Base-by-base conservation (phyloP, 1,140 invertebrate species). In the Caerostris darwini region DNA sequence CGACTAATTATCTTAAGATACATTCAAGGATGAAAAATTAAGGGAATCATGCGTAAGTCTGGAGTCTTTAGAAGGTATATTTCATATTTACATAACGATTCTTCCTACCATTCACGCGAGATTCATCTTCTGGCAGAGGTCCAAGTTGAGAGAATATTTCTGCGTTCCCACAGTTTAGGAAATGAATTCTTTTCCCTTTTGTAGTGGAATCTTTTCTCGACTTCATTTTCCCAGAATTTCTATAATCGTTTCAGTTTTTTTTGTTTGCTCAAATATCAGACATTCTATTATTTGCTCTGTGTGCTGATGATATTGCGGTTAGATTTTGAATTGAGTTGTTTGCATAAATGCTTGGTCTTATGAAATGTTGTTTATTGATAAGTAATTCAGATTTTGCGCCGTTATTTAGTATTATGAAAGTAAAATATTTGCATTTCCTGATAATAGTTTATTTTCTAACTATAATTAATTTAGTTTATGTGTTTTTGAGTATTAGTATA, bases 41-140 rank as follows among this genome's bases (percentile, higher is more conserved):
- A 83, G 14, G 6, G 82, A 85, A 85, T 85, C 56, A 81, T 50
- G 71, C 71, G 71, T 81, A 50, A 85, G 19, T 0, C 50, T 5
- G 14, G 7, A 57, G 8, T 58, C 57, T 85, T 85, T 58, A 85
- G 54, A 58, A 58, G 56, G 82, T 85, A 85, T 58, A 85, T 85
- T 85, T 85, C 54, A 85, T 85, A 85, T 58, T 85, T 85, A 85
- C 82, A 85, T 57, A 19, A 85, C 17, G 82, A 85, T 85, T 54
- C n/a, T 58, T 57, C 57, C 57, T 85, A 57, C 57, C n/a, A 58
- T 85, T 85, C 17, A 57, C 82, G 82, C 7, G 19, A 85, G 50
- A 34, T 57, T 85, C 14, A 12, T 58, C 8, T 54, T 56, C 57
- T 85, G 82, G 82, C 82, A 56, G 57, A 56, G 19, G 7, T 85